Percentiles rank a stretch among this genome's conserved stretches.
Evolutionary conservation across 1,140 invertebrate species (phyloP).

Genomic region (Charaxes varanes): DNA sequence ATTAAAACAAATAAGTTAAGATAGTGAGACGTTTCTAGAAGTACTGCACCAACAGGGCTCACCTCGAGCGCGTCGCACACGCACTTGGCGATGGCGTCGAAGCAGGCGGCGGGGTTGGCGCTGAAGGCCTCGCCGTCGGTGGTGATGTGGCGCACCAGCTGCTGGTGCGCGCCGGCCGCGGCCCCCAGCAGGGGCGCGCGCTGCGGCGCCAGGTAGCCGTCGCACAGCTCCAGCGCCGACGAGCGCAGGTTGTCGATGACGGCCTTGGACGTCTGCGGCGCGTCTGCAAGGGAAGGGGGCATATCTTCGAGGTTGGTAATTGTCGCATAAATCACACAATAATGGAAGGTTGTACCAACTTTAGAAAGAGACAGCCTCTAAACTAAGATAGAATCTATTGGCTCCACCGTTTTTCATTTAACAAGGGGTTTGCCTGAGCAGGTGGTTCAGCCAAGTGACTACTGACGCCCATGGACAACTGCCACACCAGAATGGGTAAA

Average conservation of each 20-base stretch:
- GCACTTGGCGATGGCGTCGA: conserved; percentile 87
- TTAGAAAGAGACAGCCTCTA: too few species aligned
- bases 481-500: too few species aligned
- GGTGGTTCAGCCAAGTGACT: too few species aligned
- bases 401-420: too few species aligned
- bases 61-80: conserved; percentile 82
- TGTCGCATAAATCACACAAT: not conserved
- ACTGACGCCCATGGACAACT: too few species aligned
- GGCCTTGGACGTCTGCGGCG: conserved; percentile 46
- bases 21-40: not conserved
- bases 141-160: conserved; percentile 56
- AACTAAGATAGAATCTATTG: too few species aligned
- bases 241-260: conserved; percentile 54
- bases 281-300: too few species aligned
- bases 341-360: too few species aligned
- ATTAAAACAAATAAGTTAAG: too few species aligned
- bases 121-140: conserved; percentile 58
- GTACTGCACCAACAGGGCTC: conserved; percentile 7
- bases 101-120: conserved; percentile 80
- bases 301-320: too few species aligned
- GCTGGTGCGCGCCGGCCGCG: conserved; percentile 42
- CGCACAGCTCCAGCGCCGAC: conserved; percentile 55
- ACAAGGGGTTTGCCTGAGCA: too few species aligned
- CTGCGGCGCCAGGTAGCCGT: conserved; percentile 43
- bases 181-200: conserved; percentile 36